Evolutionary conservation across 2,113 vertebrate species (phyloP).

Genomic region (Protobothrops mucrosquamatus): DNA sequence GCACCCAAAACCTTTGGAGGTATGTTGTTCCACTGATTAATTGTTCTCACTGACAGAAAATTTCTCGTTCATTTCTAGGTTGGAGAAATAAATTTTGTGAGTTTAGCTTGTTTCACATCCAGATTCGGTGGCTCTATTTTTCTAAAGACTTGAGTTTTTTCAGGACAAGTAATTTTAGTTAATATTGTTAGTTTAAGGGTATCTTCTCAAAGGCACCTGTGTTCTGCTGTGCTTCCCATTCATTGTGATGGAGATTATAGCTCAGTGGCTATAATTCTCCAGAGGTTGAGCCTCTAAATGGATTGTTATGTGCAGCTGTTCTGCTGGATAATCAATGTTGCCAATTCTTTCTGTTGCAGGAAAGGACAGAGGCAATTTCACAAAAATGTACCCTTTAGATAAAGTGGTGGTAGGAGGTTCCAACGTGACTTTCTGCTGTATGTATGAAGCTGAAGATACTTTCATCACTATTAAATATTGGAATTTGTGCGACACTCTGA

Average conservation of each 20-base stretch:
- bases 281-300: neutral
- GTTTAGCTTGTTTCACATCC: neutral
- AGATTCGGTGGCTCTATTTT: neutral
- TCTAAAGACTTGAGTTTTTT: neutral
- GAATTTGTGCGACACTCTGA: neutral
- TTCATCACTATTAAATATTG: slow-evolving; percentile 39
- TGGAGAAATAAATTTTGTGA: neutral
- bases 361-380: slow-evolving; percentile 6
- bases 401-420: slow-evolving; percentile 70
- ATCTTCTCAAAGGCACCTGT: neutral
- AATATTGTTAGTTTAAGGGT: neutral
- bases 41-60: neutral
- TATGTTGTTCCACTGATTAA: neutral
- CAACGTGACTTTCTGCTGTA: slow-evolving; percentile 71
- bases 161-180: neutral
- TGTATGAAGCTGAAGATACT: slow-evolving; percentile 54
- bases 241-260: neutral
- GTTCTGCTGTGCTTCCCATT: neutral
- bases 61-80: neutral
- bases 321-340: neutral
- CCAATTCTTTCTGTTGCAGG: slow-evolving; percentile 27
- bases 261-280: neutral
- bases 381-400: slow-evolving; percentile 67
- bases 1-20: neutral
- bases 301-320: neutral